These are phyloP conservation scores for Zootoca vivipara DNA, from an alignment of 2,113 vertebrate species.

Conservation along the genomic window DNA sequence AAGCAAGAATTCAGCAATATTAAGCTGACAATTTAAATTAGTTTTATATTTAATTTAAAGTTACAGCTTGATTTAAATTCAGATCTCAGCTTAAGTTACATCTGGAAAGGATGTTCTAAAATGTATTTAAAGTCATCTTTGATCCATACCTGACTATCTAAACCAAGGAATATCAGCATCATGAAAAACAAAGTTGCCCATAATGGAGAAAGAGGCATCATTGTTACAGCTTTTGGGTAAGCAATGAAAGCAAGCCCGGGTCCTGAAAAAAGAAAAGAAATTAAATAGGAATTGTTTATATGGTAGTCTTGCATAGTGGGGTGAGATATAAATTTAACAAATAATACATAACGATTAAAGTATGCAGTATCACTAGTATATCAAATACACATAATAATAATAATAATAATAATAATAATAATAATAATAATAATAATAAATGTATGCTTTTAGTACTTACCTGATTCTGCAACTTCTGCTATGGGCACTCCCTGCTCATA, in stretches of 20 bases:
- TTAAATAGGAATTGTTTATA: neutral
- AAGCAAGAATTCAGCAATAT: neutral
- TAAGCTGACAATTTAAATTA: neutral
- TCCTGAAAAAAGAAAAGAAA: slow-evolving; percentile 73
- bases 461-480: slow-evolving; percentile 95
- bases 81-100: neutral
- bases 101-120: neutral
- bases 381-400: neutral
- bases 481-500: slow-evolving; percentile 96
- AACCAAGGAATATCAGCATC: slow-evolving; percentile 98
- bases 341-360: neutral
- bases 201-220: slow-evolving; percentile 97
- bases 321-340: neutral
- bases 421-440: no score
- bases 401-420: no score
- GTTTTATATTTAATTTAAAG: no score
- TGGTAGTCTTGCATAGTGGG: neutral
- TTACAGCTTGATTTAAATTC: neutral
- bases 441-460: slow-evolving; percentile 73
- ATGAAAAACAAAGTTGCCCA: slow-evolving; percentile 98
- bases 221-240: slow-evolving; percentile 97
- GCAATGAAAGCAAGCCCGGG: slow-evolving; percentile 97
- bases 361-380: neutral
- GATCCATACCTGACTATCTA: slow-evolving; percentile 93
- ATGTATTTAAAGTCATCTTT: rapidly evolving